Evolutionary conservation across 2,888 invertebrate genomes (phyloP), one percentile per base, ranked within the genome.

Genomic region (Flexamia atlantica): DNA sequence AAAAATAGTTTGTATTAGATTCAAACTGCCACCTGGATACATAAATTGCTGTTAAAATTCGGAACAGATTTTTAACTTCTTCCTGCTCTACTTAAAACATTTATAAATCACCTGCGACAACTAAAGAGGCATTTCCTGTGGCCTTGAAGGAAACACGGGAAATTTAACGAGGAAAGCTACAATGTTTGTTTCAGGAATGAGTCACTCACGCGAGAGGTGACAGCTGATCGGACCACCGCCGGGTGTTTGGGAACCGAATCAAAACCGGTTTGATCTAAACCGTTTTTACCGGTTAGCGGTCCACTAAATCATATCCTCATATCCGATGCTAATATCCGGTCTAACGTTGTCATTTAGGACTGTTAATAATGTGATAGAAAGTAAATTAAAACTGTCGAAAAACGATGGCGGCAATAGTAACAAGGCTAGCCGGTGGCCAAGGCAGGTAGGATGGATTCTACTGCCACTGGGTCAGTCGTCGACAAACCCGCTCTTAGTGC

Each of bases 191-290:
- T 57, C 25, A 23, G 20, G 20, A 57, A 57, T 23, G 57, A 57
- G 12, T 2, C 14, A 14, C 14, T 46, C 14, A 46, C 46, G 3
- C 46, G 46, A 17, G 46, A 46, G 46, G 12, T 12, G 17, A 2
- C 50, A 50, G n/a, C 12, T 17, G 50, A n/a, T n/a, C n/a, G n/a
- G n/a, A n/a, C 17, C 36, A 36, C 17, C 50, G 50, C 50, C 4
- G 4, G 50, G 17, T n/a, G 9, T 3, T 14, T 50, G 14, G 23
- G 57, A n/a, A 53, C 20, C 23, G 23, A 57, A 57, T 2, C 20
- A 25, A 57, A 57, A 57, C 57, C 57, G 57, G 57, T 57, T 20
- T 57, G n/a, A n/a, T n/a, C n/a, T n/a, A n/a, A n/a, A n/a, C n/a
- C n/a, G n/a, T n/a, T n/a, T n/a, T n/a, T n/a, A n/a, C n/a, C n/a